A percentile compares a stretch with the other conserved stretches of the same genome.
Conservation (phyloP, 37 sponge, comb jelly and placozoan genomes). For the Cliona cf. orientalis region DNA sequence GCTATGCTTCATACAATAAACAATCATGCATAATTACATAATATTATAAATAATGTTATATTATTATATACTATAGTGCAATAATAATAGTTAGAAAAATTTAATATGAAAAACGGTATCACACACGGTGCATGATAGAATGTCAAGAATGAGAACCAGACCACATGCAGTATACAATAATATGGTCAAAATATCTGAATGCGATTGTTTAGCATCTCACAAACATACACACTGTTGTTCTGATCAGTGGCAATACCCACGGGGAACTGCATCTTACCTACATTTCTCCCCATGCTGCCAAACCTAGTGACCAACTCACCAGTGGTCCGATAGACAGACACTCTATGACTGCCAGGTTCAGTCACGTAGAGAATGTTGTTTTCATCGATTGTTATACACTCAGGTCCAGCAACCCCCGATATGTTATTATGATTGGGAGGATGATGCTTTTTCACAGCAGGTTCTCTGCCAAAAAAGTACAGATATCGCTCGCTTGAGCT, state of each 20-base stretch:
- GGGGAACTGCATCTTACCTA: constrained; percentile 5
- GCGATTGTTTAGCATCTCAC: constrained; percentile 17
- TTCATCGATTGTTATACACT: constrained; percentile 12
- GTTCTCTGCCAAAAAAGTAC: background rate
- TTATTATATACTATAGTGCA: too few relatives aligned
- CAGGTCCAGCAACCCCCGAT: background rate
- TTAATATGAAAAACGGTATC: too few relatives aligned
- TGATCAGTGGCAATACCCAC: constrained; percentile 5
- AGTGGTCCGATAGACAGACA: constrained; percentile 3
- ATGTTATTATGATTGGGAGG: too few relatives aligned
- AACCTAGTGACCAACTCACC: constrained; percentile 21
- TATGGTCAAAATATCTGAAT: constrained; percentile 17
- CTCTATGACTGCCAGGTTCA: constrained; percentile 36
- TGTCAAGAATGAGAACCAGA: too few relatives aligned
- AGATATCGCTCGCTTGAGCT: background rate
- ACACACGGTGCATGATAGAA: background rate
- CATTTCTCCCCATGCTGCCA: constrained; percentile 10
- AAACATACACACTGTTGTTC: constrained; percentile 5
- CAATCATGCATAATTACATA: too few relatives aligned
- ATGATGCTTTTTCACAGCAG: background rate
- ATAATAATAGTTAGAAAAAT: too few relatives aligned
- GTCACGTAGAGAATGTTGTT: constrained; percentile 18
- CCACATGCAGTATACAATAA: too few relatives aligned
- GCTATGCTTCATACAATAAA: too few relatives aligned
- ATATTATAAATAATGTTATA: too few relatives aligned